phyloP scores from a whole-genome alignment of 2,797 vertebrate genomes.

The Echiichthys vipera region DNA sequence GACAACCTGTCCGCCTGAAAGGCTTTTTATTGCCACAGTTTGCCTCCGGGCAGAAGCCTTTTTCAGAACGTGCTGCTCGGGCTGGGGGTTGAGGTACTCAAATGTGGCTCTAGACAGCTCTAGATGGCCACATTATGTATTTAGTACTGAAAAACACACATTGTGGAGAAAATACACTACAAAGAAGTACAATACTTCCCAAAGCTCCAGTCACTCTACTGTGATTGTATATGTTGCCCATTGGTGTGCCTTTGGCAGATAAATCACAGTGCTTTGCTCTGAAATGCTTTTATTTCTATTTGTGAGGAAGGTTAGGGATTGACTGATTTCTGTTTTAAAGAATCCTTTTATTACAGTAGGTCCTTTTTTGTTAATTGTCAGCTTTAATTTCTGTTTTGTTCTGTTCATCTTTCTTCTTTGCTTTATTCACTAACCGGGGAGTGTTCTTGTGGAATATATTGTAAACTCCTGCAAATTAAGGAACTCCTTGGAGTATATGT shows the following conservation, averaged over 20 bases:
- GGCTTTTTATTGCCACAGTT: constrained; percentile 82
- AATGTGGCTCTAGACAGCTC: too few species aligned
- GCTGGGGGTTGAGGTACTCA: too few species aligned
- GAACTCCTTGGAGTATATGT: constrained; percentile 77
- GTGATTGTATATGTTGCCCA: constrained; percentile 51
- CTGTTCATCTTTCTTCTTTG: constrained; percentile 27
- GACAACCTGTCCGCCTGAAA: constrained; percentile 82
- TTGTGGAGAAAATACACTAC: constrained; percentile 61
- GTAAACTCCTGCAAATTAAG: constrained; percentile 78
- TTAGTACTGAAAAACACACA: constrained; percentile 80
- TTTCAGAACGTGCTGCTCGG: too few species aligned
- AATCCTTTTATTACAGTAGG: neutral
- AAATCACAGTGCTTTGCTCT: constrained; percentile 60
- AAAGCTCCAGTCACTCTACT: constrained; percentile 61
- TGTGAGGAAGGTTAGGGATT: constrained; percentile 22
- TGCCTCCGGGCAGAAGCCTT: constrained; percentile 80
- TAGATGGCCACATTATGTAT: constrained; percentile 78
- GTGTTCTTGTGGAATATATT: constrained; percentile 64
- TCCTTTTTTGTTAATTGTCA: constrained; percentile 1
- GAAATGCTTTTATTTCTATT: constrained; percentile 40
- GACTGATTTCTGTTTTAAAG: constrained; percentile 25
- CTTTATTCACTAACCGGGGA: constrained; percentile 62
- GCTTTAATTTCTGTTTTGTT: constrained; percentile 43
- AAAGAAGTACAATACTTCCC: constrained; percentile 68
- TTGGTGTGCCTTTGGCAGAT: constrained; percentile 59